Percentiles rank a stretch among this genome's conserved stretches.
These are phyloP conservation scores for Nomia melanderi DNA, from an alignment of 1,140 invertebrate species.

Conservation along the genomic window DNA sequence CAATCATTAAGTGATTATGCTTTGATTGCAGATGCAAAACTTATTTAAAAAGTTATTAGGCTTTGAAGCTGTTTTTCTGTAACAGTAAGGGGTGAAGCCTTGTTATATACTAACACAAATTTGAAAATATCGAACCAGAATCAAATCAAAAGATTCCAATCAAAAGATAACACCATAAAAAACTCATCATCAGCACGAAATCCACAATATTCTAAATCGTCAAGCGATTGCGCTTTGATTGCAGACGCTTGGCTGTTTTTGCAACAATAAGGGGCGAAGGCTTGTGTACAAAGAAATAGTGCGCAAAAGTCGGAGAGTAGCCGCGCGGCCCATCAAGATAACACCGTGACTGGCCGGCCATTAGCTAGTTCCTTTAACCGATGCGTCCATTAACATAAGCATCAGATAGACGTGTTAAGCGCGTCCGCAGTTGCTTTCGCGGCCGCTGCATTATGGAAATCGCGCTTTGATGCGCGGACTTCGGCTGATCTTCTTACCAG, in stretches of 20 bases:
- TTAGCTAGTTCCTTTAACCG: conserved; percentile 53
- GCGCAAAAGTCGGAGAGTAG: neutral
- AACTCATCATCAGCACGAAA: too few species aligned
- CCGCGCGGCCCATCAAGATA: conserved; percentile 34
- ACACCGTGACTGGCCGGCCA: conserved; percentile 12
- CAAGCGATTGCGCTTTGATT: too few species aligned
- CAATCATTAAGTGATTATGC: too few species aligned
- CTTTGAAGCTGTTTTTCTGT: too few species aligned
- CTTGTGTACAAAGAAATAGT: conserved; percentile 54
- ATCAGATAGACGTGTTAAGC: conserved; percentile 60
- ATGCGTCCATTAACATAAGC: conserved; percentile 59
- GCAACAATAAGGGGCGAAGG: neutral
- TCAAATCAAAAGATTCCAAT: too few species aligned
- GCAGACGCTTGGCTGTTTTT: neutral
- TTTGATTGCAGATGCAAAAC: neutral
- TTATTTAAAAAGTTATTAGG: too few species aligned
- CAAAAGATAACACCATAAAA: too few species aligned
- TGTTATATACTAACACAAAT: too few species aligned
- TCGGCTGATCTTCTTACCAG: conserved; percentile 18
- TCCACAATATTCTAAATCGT: too few species aligned
- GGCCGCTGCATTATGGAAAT: conserved; percentile 55
- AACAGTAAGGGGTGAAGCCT: too few species aligned
- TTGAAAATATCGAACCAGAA: too few species aligned
- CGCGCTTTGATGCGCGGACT: conserved; percentile 40
- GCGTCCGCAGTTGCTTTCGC: conserved; percentile 44